Evolutionary conservation across 1,140 invertebrate species (phyloP).

Genomic region (Arion vulgaris): DNA sequence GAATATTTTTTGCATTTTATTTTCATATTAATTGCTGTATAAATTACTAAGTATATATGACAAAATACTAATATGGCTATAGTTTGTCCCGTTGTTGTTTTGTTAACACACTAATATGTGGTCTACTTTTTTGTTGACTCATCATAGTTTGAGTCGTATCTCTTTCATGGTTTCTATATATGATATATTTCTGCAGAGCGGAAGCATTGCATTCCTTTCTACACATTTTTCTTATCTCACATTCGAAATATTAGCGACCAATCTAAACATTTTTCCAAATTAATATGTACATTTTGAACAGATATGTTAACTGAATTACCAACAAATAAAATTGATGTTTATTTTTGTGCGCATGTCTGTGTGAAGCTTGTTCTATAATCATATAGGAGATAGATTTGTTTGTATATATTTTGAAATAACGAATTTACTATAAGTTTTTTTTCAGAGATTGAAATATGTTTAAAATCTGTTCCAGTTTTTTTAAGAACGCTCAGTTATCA

Average conservation of each 20-base stretch:
- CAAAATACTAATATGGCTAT: slow-evolving; percentile 4
- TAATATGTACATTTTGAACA: slow-evolving; percentile 3
- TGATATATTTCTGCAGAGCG: background rate
- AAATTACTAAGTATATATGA: background rate
- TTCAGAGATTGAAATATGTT: too few species aligned
- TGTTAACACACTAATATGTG: background rate
- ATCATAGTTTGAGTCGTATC: background rate
- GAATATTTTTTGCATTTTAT: background rate
- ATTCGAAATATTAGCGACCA: background rate
- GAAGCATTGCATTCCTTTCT: background rate
- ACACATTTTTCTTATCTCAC: background rate
- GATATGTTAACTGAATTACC: background rate
- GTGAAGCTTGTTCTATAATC: too few species aligned
- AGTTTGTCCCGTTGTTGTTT: background rate
- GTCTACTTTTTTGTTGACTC: background rate
- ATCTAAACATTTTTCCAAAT: background rate
- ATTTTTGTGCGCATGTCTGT: too few species aligned
- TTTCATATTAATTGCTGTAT: background rate
- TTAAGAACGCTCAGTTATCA: too few species aligned
- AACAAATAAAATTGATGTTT: background rate
- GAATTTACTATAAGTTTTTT: too few species aligned
- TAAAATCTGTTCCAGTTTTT: too few species aligned
- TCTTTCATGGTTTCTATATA: slow-evolving; percentile 2
- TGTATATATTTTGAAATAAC: too few species aligned
- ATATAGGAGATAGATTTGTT: too few species aligned